Evolutionary conservation across 2,888 invertebrate species (phyloP), one percentile per base, ranked within the genome.

Genomic region (Epirrita christyi): DNA sequence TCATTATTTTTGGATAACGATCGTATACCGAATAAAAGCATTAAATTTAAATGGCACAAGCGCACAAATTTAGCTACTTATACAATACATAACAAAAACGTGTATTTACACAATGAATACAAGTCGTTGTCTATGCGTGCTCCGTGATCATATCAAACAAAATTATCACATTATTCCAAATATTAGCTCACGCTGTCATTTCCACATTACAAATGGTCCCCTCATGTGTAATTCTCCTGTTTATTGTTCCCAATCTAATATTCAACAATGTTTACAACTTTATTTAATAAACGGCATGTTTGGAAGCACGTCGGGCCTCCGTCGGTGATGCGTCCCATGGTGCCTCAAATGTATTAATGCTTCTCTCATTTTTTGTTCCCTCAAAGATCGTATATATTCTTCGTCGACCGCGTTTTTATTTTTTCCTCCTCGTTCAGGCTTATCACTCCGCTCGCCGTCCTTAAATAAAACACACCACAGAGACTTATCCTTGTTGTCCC

Each of bases 401-500:
- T 92, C 92, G 62, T 91, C 84, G 52, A 90, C 73, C 34, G 68
- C 63, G 59, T 83, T 76, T 69, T 76, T 84, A 71, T 80, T 78
- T 63, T 80, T 85, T 54, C 71, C 81, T 38, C 67, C 61, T 57
- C 76, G 70, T 55, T 72, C 70, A 37, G 73, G 63, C 59, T 83
- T 86, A 59, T 83, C 82, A 72, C 72, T 66, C 60, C 75, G 78
- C 66, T 84, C 89, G 78, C 87, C 86, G 56, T 92, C 90, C 70
- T 92, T 92, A 72, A 92, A 92, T 77, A 92, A 84, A 76, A 92
- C 89, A 83, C 92, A 92, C 92, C 92, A 92, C 70, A 92, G 76
- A 53, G 91, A 91, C 75, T 92, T 92, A 68, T 92, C 92, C 71
- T 91, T 92, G 72, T 91, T 92, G 74, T 92, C 91, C 92, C 92